Conservation (phyloP, 2,888 invertebrate species). For the Microctonus brassicae region DNA sequence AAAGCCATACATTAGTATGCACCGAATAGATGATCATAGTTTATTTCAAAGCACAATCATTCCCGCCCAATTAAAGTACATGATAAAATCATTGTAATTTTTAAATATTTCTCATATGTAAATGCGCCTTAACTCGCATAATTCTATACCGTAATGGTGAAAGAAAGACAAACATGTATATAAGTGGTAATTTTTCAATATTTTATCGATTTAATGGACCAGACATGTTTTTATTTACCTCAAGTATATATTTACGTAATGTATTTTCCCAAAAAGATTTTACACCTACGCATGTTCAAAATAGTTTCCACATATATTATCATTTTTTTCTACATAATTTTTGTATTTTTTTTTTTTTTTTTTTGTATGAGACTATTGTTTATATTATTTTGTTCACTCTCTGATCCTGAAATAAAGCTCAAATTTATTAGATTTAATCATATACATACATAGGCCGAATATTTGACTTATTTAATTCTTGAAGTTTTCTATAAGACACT, state of each 20-base stretch:
- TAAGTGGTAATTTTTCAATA: neutral
- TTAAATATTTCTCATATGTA: neutral
- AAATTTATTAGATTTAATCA: neutral
- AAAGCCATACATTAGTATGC: neutral
- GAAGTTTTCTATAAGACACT: neutral
- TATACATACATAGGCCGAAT: neutral
- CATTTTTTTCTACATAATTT: neutral
- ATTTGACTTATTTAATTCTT: neutral
- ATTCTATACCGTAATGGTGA: neutral
- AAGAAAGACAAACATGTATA: neutral
- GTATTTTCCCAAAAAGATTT: no score
- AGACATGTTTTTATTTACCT: no score
- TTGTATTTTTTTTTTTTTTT: neutral
- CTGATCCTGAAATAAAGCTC: constrained; percentile 20
- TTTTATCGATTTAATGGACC: neutral
- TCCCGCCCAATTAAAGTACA: neutral
- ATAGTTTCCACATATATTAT: constrained; percentile 46
- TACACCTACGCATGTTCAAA: no score
- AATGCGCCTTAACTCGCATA: neutral
- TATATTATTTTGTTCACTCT: constrained; percentile 3
- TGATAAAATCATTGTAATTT: constrained; percentile 11
- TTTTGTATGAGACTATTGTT: constrained; percentile 3
- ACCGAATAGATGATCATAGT: constrained; percentile 1
- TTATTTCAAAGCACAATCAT: neutral
- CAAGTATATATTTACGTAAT: no score